Evolutionary conservation across 2,113 vertebrate species (phyloP).

Genomic region (Laticauda colubrina): DNA sequence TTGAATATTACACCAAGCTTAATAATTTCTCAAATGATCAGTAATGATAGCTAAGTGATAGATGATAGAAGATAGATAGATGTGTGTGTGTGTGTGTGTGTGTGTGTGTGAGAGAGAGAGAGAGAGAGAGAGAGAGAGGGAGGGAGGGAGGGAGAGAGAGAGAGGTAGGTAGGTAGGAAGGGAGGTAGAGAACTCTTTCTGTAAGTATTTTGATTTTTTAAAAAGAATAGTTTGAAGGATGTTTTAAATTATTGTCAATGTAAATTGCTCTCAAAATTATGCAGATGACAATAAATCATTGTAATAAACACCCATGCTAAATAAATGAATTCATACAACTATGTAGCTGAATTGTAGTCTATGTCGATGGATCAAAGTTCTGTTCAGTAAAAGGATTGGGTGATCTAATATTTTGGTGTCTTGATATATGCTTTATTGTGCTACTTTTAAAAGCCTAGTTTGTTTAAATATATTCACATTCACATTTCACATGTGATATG

Average conservation of each 20-base stretch:
- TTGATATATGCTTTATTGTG: background rate
- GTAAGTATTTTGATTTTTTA: background rate
- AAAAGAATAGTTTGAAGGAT: background rate
- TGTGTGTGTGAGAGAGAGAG: no score
- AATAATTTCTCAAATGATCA: background rate
- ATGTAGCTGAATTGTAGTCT: background rate
- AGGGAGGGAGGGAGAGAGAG: no score
- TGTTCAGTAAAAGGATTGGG: background rate
- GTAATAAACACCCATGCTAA: background rate
- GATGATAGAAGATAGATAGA: no score
- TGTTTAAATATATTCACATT: background rate
- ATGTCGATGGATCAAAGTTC: background rate
- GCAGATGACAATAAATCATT: background rate
- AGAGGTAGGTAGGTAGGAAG: no score
- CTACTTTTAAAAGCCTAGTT: background rate
- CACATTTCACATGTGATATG: background rate
- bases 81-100: no score
- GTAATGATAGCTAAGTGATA: background rate
- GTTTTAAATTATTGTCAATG: background rate
- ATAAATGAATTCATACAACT: background rate
- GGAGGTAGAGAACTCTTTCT: no score
- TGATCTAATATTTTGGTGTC: background rate
- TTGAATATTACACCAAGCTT: background rate
- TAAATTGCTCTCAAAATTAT: background rate
- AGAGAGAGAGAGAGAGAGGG: no score